Percentiles rank a stretch among this genome's conserved stretches.
Conservation (phyloP, 2,888 invertebrate genomes). For the Callosobruchus maculatus region DNA sequence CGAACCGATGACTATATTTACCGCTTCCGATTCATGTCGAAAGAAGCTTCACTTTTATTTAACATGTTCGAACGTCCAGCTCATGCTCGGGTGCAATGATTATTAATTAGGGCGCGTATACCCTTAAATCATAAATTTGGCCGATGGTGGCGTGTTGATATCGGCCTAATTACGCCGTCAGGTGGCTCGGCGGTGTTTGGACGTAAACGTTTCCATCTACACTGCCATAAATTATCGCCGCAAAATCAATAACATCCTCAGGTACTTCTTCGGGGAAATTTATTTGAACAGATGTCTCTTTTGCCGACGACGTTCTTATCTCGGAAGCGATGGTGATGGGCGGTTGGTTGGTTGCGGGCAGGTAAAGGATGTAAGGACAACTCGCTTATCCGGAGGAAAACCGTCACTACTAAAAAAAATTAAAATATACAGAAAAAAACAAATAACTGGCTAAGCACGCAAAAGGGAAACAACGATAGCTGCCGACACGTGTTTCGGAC, state of each 20-base stretch:
- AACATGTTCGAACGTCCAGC: neutral
- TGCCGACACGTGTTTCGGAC: no score
- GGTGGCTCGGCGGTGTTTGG: slow-evolving; percentile 22
- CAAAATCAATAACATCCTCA: slow-evolving; percentile 11
- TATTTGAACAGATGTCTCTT: neutral
- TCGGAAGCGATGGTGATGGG: neutral
- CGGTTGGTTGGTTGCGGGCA: neutral
- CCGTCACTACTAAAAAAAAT: no score
- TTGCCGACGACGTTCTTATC: neutral
- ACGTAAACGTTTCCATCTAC: slow-evolving; percentile 9
- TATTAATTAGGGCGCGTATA: slow-evolving; percentile 18
- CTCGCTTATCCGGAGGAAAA: no score
- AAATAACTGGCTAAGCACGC: no score
- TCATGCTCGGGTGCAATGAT: neutral
- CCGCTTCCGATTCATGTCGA: neutral
- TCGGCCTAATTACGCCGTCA: slow-evolving; percentile 22
- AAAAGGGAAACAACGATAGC: no score
- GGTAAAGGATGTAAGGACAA: no score
- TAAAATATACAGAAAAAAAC: no score
- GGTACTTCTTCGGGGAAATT: neutral
- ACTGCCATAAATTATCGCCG: slow-evolving; percentile 8
- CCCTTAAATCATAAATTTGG: slow-evolving; percentile 17
- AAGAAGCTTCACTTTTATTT: neutral
- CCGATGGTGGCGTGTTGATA: slow-evolving; percentile 14
- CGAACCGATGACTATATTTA: neutral